Evolutionary conservation across 2,113 vertebrate species (phyloP), one percentile per base, ranked within the genome.

Genomic region (Callospermophilus lateralis): DNA sequence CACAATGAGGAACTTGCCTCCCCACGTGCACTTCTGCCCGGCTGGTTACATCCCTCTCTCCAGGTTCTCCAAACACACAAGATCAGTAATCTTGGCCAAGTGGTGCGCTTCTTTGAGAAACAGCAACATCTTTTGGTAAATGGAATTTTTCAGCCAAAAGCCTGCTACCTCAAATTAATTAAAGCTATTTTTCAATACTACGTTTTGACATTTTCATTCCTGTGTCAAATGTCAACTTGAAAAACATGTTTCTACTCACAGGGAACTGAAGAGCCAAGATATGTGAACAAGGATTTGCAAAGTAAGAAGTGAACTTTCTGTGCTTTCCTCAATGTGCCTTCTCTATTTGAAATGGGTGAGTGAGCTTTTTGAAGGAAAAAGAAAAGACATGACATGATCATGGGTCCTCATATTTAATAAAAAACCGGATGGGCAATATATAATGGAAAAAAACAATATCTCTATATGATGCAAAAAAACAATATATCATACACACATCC

Each of bases 281-380:
- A 72, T 45, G 2, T 22, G 80, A 84, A 68, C 61, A 72, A 45
- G 63, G 55, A 37, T 32, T 58, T 70, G 67, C 4, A 68, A 80
- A 74, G 32, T 5, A 34, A 72, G 16, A 77, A 74, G 20, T 53
- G 20, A 13, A 91, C 70, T 17, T 55, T 15, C 8, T 15, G 12
- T 72, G 58, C 30, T 80, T 76, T 51, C 61, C 55, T 26, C 42
- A 76, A 51, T 0, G 30, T 7, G 63, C 4, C 6, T 72, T 63
- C 76, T 67, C 39, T 90, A n/a, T 34, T 58, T 81, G 58, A 55
- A 96, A 90, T 84, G 22, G 48, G 73, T 67, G 84, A 63, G 55
- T 32, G 73, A 94, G 51, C 48, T 63, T n/a, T 34, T 28, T n/a
- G n/a, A 67, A 65, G n/a, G 15, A 93, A 84, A 77, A 93, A 55